Base-by-base conservation (phyloP, 2,888 invertebrate species). In the Micoletzkya japonica region DNA sequence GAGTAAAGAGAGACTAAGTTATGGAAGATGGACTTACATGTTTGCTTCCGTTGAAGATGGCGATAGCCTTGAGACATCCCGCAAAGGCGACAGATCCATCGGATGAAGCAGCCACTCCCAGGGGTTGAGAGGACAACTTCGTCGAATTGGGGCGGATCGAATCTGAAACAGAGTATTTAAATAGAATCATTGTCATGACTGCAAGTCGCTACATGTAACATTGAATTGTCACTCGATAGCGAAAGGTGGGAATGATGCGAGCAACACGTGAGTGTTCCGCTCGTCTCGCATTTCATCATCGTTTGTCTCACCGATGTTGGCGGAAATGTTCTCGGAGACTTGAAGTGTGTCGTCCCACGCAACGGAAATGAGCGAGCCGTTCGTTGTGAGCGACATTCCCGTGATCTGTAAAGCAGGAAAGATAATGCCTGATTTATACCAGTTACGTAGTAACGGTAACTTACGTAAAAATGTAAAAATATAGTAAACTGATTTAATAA, bases 301-400 rank as follows among this genome's bases (percentile, higher is more conserved):
- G 10, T 57, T 10, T 30, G 49, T 59, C 70, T 39, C 28, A 77
- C 81, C 77, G 49, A 74, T 73, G 58, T 68, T 66, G 28, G 70
- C 70, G 30, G 69, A 56, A n/a, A 70, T 69, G 32, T 70, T 74
- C 0, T 75, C 71, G 0, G 81, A 78, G 59, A 81, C 74, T 52
- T 80, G 78, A 32, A 97, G 88, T 36, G 92, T 91, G 86, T 98
- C 98, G 86, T 98, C 98, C 83, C 97, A 94, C 59, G 94, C 94
- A 80, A 93, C 92, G 0, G 95, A 93, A 78, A 93, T 91, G 34
- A 97, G 88, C 69, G 86, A 70, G 4, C 81, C 86, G 7, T 77
- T 78, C 7, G 64, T 52, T 73, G 90, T 88, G 0, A 91, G 89
- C 63, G 90, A 89, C 90, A 98, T 92, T 68, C 92, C 93, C 85